Percentiles rank a stretch among this genome's conserved stretches.
Evolutionary conservation across 2,888 invertebrate genomes (phyloP).

Genomic region (Tetrapedia diversipes): DNA sequence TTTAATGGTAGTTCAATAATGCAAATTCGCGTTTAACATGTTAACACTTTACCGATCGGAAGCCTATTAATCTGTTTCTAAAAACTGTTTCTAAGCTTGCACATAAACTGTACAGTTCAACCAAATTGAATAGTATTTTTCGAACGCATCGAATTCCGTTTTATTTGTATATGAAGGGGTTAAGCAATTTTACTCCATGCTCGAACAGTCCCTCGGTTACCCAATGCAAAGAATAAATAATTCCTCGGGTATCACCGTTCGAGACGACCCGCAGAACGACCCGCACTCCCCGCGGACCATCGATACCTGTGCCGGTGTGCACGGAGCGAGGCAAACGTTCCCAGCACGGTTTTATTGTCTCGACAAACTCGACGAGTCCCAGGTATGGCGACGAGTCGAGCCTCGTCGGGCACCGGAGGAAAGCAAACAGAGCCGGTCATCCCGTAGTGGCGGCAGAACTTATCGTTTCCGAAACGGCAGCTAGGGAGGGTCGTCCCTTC

Average conservation of each 20-base stretch:
- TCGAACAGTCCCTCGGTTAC: background rate
- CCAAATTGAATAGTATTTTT: background rate
- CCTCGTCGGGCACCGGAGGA: constrained; percentile 23
- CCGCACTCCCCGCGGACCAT: background rate
- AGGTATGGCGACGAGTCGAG: constrained; percentile 7
- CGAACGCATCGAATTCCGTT: too few species aligned
- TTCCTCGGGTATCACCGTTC: background rate
- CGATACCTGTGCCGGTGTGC: constrained; percentile 14
- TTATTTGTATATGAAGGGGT: too few species aligned
- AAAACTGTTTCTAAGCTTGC: background rate
- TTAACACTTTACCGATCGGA: too few species aligned
- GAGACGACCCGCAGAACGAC: background rate
- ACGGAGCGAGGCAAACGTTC: constrained; percentile 21
- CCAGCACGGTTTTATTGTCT: constrained; percentile 34
- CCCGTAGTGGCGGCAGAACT: constrained; percentile 43
- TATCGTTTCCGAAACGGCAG: constrained; percentile 62
- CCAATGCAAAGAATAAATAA: background rate
- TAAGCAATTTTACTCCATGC: background rate
- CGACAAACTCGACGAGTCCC: constrained; percentile 26
- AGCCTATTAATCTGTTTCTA: too few species aligned
- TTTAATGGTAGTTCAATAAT: too few species aligned
- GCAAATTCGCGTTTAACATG: too few species aligned
- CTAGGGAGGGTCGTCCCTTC: constrained; percentile 12
- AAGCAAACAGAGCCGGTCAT: constrained; percentile 57
- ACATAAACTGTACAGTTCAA: background rate